Evolutionary conservation across 2,113 vertebrate species (phyloP).

Genomic region (Trichomycterus rosablanca): DNA sequence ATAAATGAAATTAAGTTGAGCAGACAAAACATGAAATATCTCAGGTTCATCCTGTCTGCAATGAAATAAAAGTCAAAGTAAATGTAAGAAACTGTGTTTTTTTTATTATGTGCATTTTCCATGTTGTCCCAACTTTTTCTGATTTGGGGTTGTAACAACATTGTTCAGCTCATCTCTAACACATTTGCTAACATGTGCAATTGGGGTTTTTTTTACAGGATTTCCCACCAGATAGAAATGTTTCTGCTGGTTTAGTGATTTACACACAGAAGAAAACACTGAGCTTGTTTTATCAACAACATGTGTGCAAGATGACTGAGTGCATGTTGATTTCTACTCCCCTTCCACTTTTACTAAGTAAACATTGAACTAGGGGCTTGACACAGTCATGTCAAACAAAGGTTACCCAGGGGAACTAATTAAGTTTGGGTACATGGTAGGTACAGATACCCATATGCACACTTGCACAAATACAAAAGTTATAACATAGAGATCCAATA

Average conservation of each 20-base stretch:
- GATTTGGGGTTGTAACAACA: no score
- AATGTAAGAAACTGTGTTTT: no score
- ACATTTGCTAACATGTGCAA: not conserved
- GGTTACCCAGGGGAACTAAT: slow-evolving; percentile 63
- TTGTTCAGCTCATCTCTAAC: no score
- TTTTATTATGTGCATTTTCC: no score
- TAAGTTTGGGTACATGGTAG: slow-evolving; percentile 53
- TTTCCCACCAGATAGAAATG: not conserved
- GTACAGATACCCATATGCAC: slow-evolving; percentile 40
- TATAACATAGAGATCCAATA: slow-evolving; percentile 30
- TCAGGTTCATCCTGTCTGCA: not conserved
- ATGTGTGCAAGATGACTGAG: not conserved
- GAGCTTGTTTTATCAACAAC: slow-evolving; percentile 13
- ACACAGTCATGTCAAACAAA: slow-evolving; percentile 43
- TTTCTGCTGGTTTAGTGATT: not conserved
- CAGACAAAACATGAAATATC: no score
- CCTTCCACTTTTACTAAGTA: slow-evolving; percentile 19
- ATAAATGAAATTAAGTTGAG: no score
- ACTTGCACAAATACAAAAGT: slow-evolving; percentile 27
- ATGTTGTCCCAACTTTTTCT: no score
- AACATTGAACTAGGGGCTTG: slow-evolving; percentile 34
- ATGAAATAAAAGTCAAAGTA: not conserved
- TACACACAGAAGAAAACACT: slow-evolving; percentile 7
- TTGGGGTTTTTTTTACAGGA: slow-evolving; percentile 3
- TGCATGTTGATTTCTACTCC: slow-evolving; percentile 14